Conservation (phyloP, 2,797 vertebrate genomes). For the Stomatorhinus walkeri region DNA sequence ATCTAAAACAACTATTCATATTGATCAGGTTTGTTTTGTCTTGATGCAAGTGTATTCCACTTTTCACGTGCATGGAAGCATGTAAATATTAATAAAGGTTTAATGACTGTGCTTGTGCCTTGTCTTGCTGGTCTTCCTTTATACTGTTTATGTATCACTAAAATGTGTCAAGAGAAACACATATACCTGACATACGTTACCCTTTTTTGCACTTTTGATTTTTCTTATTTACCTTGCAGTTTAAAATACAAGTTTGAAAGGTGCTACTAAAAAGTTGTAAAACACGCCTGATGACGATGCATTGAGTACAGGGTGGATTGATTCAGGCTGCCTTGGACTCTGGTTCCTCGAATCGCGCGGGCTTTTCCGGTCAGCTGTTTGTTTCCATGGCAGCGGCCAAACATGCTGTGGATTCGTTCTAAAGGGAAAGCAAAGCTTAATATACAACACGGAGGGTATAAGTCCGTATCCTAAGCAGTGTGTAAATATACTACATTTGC, state of each 20-base stretch:
- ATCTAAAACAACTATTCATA: neutral
- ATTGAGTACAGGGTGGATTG: neutral
- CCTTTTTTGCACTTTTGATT: neutral
- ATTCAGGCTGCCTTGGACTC: neutral
- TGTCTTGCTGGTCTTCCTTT: neutral
- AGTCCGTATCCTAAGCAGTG: neutral
- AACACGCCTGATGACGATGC: neutral
- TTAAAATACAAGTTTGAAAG: neutral
- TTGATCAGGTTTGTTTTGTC: neutral
- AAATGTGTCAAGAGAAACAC: neutral
- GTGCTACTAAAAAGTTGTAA: neutral
- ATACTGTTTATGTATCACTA: neutral
- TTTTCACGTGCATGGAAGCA: neutral
- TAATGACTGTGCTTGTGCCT: neutral
- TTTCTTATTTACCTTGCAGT: neutral
- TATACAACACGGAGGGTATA: neutral
- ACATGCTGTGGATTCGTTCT: slow-evolving; percentile 25
- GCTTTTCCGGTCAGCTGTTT: slow-evolving; percentile 17
- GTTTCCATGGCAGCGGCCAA: slow-evolving; percentile 47
- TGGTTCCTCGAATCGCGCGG: neutral
- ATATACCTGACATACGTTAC: neutral
- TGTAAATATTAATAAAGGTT: slow-evolving; percentile 24
- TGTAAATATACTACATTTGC: neutral
- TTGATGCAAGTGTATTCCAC: neutral
- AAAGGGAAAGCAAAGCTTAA: neutral